phyloP scores from a whole-genome alignment of 1,140 invertebrate species.

The Lepidotrigona ventralis region DNA sequence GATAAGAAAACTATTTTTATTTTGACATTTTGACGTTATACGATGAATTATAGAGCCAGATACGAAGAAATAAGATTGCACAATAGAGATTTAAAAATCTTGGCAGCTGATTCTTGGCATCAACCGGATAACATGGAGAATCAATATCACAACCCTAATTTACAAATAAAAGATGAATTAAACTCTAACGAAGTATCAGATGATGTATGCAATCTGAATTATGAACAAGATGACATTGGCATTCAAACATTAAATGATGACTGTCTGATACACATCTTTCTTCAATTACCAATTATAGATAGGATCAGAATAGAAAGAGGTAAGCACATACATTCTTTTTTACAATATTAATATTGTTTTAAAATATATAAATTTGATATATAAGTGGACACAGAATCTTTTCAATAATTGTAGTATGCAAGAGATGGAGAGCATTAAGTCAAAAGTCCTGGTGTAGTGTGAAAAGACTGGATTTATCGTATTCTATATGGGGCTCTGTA shows the following conservation, averaged over 20 bases:
- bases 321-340: constrained; percentile 36
- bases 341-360: not conserved
- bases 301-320: constrained; percentile 74
- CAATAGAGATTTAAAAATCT: constrained; percentile 71
- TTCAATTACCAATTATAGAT: constrained; percentile 72
- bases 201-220: constrained; percentile 42
- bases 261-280: constrained; percentile 75
- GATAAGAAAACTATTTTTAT: not conserved
- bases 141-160: constrained; percentile 66
- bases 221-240: constrained; percentile 51
- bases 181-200: constrained; percentile 15
- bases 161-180: constrained; percentile 33
- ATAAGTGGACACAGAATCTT: constrained; percentile 4
- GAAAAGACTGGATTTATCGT: constrained; percentile 65
- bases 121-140: constrained; percentile 75
- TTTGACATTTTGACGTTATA: not conserved
- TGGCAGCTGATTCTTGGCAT: constrained; percentile 77
- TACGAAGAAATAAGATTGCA: constrained; percentile 70
- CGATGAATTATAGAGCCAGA: constrained; percentile 67
- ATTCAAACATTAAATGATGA: constrained; percentile 76
- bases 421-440: constrained; percentile 70
- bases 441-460: constrained; percentile 71
- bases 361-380: not conserved
- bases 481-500: constrained; percentile 61
- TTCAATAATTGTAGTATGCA: constrained; percentile 70